Base-by-base conservation (phyloP, 1,140 invertebrate species). In the Schlechtendalia chinensis region DNA sequence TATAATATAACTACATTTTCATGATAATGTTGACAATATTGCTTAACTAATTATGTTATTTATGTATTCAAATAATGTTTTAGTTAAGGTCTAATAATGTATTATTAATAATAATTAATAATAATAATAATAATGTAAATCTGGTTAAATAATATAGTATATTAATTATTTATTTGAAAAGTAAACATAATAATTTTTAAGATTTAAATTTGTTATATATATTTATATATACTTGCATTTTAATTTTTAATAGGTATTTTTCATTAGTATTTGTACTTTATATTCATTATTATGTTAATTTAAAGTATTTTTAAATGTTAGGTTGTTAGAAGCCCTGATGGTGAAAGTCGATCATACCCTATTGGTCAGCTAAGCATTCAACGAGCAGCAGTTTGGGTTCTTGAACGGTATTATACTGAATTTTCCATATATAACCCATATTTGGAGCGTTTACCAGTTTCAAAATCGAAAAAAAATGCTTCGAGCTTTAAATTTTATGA, bases 341-440 rank as follows among this genome's bases (percentile, higher is more conserved):
- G 97, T 2, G 92, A 91, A 81, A 93, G 92, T 75, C 88, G 89
- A 82, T 91, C 92, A 1, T 98, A 96, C 86, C 91, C 91, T 54
- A 91, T 98, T 32, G 97, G 97, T 0, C 92, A 96, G 84, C 87
- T 98, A 77, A 96, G 95, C 83, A 96, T 99, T 83, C 98, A 99
- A 86, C 88, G 96, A 83, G 95, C 97, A 4, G 96, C 97, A 0
- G 93, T 96, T 0, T 96, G 93, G 91, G 90, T 98, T 14, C 86
- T 99, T 47, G 94, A 98, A 86, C 93, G 92, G 81, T 99, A 99
- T 86, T 98, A 98, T 83, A 93, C 93, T 1, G 96, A 98, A 85
- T 99, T 99, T 87, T 91, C 94, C 0, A 94, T 96, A 81, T 99
- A 97, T 84, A 99, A 99, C 87, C 96, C 96, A 0, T 98, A 98